phyloP scores from a whole-genome alignment of 2,888 invertebrate genomes.

The Apamea monoglypha region DNA sequence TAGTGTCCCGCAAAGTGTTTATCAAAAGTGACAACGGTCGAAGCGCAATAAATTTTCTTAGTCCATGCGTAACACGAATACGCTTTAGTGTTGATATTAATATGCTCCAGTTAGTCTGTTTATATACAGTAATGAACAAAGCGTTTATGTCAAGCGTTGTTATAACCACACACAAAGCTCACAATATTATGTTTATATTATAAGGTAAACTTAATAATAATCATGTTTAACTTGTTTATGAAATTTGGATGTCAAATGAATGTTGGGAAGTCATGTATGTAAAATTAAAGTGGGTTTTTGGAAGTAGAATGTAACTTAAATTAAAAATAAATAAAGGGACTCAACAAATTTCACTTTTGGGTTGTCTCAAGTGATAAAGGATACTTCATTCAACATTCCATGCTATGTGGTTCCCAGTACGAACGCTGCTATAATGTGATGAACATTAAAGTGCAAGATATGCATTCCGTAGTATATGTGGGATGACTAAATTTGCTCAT shows the following conservation, averaged over 20 bases:
- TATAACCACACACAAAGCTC: constrained; percentile 87
- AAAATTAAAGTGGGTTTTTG: constrained; percentile 14
- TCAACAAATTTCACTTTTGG: constrained; percentile 36
- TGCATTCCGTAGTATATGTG: constrained; percentile 76
- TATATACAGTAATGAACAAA: constrained; percentile 66
- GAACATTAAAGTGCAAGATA: constrained; percentile 81
- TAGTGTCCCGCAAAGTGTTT: neutral
- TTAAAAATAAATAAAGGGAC: constrained; percentile 34
- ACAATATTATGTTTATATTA: constrained; percentile 60
- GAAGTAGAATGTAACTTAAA: constrained; percentile 44
- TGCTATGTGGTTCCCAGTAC: constrained; percentile 79
- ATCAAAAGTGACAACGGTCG: constrained; percentile 1
- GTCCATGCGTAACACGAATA: constrained; percentile 59
- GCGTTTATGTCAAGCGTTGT: constrained; percentile 66
- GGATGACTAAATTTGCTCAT: constrained; percentile 73
- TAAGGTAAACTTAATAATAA: constrained; percentile 56
- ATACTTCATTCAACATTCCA: constrained; percentile 84
- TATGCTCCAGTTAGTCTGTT: constrained; percentile 66
- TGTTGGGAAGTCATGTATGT: constrained; percentile 37
- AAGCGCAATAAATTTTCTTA: constrained; percentile 53
- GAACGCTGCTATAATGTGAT: constrained; percentile 78
- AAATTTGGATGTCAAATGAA: constrained; percentile 59
- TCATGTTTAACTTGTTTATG: constrained; percentile 42
- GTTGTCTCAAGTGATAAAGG: constrained; percentile 49
- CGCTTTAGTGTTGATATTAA: constrained; percentile 57